Conservation (phyloP, 92 coral and sea anemone species). For the Zoanthus solanderi region DNA sequence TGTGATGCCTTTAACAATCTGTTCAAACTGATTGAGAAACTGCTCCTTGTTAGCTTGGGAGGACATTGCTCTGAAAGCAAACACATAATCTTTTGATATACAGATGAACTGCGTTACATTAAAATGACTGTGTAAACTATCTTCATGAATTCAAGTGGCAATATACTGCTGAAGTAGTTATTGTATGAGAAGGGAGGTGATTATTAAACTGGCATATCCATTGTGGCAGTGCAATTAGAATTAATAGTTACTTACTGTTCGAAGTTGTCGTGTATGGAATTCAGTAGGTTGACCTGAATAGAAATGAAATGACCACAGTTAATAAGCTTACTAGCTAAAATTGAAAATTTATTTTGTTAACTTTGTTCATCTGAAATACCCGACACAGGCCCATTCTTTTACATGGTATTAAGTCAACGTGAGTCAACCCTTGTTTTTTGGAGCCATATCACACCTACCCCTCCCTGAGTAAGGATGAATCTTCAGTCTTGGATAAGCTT, state of each 20-base stretch:
- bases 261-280: constrained; percentile 97
- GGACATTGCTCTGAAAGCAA: constrained; percentile 90
- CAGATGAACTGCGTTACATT: neutral
- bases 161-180: too few relatives aligned
- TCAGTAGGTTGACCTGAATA: constrained; percentile 85
- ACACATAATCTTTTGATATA: neutral
- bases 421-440: too few relatives aligned
- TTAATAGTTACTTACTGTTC: constrained; percentile 78
- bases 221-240: neutral
- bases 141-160: neutral
- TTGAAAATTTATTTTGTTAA: too few relatives aligned
- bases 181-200: too few relatives aligned
- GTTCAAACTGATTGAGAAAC: constrained; percentile 95
- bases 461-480: too few relatives aligned
- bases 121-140: neutral
- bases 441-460: too few relatives aligned
- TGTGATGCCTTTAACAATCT: constrained; percentile 86
- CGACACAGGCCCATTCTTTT: too few relatives aligned
- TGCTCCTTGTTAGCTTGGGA: constrained; percentile 93
- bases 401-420: too few relatives aligned
- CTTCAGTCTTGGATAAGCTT: too few relatives aligned
- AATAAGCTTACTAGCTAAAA: neutral
- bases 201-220: too few relatives aligned
- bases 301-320: neutral
- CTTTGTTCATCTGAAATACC: neutral